Evolutionary conservation across 2,888 invertebrate species (phyloP), one percentile per base, ranked within the genome.

Genomic region (Oscheius myriophilus): DNA sequence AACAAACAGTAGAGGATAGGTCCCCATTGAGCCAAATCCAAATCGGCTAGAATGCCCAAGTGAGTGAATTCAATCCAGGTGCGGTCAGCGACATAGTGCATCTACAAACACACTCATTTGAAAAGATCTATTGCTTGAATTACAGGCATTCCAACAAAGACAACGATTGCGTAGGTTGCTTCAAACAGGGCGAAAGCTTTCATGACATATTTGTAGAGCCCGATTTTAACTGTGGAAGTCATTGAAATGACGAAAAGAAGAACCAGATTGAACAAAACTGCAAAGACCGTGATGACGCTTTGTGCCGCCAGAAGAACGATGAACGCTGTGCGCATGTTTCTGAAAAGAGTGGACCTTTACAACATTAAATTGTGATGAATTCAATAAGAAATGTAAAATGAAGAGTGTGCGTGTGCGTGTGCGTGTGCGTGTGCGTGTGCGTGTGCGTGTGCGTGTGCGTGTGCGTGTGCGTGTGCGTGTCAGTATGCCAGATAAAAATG

Each of bases 61-160:
- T 25, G 33, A 14, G 61, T 61, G 61, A 61, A 61, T 33, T 61
- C 61, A 23, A 61, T 61, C 61, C 61, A 61, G 18, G 61, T 61
- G 14, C 51, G 46, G 33, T 61, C 61, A 11, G 61, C 46, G 11
- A 61, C 49, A 11, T 46, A 61, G 33, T 61, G 61, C 61, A 61
- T 61, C 61, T 61, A 23, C 1, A 58, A 9, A 1, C 16, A n/a
- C n/a, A n/a, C n/a, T n/a, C n/a, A n/a, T n/a, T n/a, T n/a, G n/a
- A n/a, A 33, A 33, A 33, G 9, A 33, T 33, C 9, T 6, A 33
- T 6, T 6, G 3, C 9, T 33, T 33, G 9, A 33, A 33, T 21
- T 25, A 61, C 61, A 25, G 61, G 61, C 61, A 61, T 61, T 4
- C 61, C 61, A 12, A 61, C 49, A 33, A 61, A 33, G 7, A 46